Percentiles rank a stretch among this genome's conserved stretches.
phyloP scores from a whole-genome alignment of 2,113 vertebrate genomes.

The Callithrix jacchus region DNA sequence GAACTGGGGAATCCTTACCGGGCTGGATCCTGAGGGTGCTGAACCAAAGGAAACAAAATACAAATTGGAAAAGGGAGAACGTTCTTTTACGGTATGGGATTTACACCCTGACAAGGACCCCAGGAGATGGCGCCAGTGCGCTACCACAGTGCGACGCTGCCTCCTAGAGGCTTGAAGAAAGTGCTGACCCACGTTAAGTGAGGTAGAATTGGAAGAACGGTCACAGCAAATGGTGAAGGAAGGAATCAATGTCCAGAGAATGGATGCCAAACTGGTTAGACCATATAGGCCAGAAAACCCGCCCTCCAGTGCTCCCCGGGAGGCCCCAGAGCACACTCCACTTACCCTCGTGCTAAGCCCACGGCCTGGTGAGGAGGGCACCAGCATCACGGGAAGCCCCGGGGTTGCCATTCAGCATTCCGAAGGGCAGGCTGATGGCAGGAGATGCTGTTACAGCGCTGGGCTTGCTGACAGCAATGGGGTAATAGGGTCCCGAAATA shows the following conservation, averaged over 20 bases:
- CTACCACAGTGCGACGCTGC: not conserved
- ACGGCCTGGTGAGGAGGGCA: not conserved
- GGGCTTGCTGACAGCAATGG: not conserved
- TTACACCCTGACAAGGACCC: not conserved
- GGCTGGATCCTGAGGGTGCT: not conserved
- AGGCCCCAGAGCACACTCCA: not conserved
- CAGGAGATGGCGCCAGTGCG: not conserved
- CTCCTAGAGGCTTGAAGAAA: not conserved
- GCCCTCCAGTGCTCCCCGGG: not conserved
- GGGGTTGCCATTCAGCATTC: not conserved
- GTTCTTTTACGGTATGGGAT: not conserved
- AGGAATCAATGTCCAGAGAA: not conserved
- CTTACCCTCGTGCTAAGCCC: not conserved
- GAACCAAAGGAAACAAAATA: not conserved
- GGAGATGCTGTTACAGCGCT: not conserved
- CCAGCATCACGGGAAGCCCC: not conserved
- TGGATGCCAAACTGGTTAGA: not conserved
- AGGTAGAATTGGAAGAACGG: not conserved
- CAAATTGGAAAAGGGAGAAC: not conserved
- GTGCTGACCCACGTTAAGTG: not conserved
- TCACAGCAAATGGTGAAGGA: not conserved
- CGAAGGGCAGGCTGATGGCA: not conserved
- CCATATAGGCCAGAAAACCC: not conserved
- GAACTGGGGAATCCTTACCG: not conserved
- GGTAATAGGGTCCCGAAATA: not conserved